phyloP scores from a whole-genome alignment of 2,888 invertebrate species.

The Lithophane semibrunnea region DNA sequence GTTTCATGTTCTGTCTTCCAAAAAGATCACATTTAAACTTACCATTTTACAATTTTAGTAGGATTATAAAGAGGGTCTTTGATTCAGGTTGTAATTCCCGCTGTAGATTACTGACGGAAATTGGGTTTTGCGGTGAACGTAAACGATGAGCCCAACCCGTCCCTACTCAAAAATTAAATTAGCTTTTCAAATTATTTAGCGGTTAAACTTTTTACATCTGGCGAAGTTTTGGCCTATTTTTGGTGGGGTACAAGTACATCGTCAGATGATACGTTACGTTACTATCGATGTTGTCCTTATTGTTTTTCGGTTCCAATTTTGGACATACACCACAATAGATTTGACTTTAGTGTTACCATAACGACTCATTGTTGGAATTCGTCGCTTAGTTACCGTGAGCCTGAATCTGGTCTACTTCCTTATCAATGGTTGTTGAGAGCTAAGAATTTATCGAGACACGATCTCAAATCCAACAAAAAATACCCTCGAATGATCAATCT shows the following conservation, averaged over 20 bases:
- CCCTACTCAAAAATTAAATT: slow-evolving; percentile 46
- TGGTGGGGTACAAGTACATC: too few species aligned
- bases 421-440: neutral
- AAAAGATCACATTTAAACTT: slow-evolving; percentile 11
- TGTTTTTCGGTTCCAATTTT: too few species aligned
- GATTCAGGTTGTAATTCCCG: slow-evolving; percentile 29
- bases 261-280: too few species aligned
- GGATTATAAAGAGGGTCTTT: slow-evolving; percentile 30
- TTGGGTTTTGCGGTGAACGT: slow-evolving; percentile 41
- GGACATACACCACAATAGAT: too few species aligned
- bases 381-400: too few species aligned
- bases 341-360: too few species aligned
- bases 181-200: slow-evolving; percentile 31
- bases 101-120: slow-evolving; percentile 51
- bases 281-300: too few species aligned
- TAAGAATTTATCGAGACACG: neutral
- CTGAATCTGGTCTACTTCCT: neutral
- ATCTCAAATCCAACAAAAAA: neutral
- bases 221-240: slow-evolving; percentile 19
- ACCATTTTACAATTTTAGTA: slow-evolving; percentile 1
- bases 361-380: too few species aligned
- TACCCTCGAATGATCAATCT: neutral
- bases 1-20: neutral
- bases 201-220: slow-evolving; percentile 15
- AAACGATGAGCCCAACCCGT: slow-evolving; percentile 26